These are phyloP conservation scores for Ondatra zibethicus DNA, from an alignment of 2,113 vertebrate species.

Conservation along the genomic window DNA sequence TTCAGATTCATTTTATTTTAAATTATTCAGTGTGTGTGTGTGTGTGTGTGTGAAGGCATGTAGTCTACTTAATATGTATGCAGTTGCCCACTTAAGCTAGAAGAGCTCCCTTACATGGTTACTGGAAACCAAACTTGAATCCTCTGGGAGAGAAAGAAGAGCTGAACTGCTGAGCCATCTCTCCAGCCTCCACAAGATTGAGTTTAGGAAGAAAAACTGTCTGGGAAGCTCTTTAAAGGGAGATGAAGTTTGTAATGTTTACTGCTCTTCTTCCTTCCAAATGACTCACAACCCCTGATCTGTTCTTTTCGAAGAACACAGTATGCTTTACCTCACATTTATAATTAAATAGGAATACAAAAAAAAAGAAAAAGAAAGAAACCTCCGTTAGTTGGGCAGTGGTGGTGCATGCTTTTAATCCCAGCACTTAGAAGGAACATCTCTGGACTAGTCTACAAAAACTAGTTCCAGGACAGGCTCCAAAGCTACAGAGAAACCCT, in stretches of 20 bases:
- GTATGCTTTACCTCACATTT: fast-evolving
- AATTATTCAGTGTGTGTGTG: background rate
- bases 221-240: background rate
- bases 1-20: background rate
- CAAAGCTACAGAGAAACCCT: too few species aligned
- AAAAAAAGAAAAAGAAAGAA: too few species aligned
- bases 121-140: background rate
- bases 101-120: background rate
- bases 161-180: background rate
- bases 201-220: background rate
- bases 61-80: background rate
- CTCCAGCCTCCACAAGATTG: background rate
- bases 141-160: background rate
- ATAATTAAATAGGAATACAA: background rate
- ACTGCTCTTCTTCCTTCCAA: background rate
- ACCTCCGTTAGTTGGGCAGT: too few species aligned
- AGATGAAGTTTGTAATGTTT: background rate
- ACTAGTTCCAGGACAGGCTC: too few species aligned
- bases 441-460: too few species aligned
- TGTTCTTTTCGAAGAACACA: background rate
- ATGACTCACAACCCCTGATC: background rate
- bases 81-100: background rate
- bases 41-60: background rate
- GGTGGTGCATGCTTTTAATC: too few species aligned
- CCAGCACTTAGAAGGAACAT: too few species aligned